Evolutionary conservation across 2,888 invertebrate genomes (phyloP).

Genomic region (Latheticus oryzae): DNA sequence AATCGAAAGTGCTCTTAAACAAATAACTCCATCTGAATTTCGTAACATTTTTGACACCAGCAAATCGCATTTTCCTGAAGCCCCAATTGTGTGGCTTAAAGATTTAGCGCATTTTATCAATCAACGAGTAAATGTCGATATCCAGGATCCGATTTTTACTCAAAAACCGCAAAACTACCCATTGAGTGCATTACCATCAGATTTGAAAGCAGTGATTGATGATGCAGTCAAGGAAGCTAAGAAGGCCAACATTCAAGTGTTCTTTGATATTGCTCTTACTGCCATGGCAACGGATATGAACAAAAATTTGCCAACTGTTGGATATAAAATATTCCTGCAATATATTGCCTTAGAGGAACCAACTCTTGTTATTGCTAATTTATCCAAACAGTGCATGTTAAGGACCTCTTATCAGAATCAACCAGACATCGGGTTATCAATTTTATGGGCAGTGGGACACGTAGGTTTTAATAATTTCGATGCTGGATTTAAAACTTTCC

Average conservation of each 20-base stretch:
- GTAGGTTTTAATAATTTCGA: conserved; percentile 74
- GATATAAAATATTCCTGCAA: conserved; percentile 79
- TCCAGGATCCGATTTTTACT: conserved; percentile 72
- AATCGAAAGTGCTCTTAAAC: conserved; percentile 73
- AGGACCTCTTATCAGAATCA: conserved; percentile 83
- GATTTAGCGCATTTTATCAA: conserved; percentile 76
- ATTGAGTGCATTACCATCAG: conserved; percentile 63
- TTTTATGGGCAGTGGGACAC: conserved; percentile 83
- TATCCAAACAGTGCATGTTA: conserved; percentile 73
- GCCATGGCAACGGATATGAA: conserved; percentile 79
- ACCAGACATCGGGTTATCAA: conserved; percentile 76
- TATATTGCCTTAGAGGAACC: conserved; percentile 76
- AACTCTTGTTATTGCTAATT: conserved; percentile 71
- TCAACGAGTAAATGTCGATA: conserved; percentile 72
- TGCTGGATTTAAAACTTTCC: conserved; percentile 79
- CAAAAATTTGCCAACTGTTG: conserved; percentile 74
- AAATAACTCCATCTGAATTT: conserved; percentile 74
- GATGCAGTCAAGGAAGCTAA: conserved; percentile 72
- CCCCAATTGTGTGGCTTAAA: conserved; percentile 79
- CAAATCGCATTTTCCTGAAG: conserved; percentile 75
- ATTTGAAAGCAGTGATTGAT: conserved; percentile 63
- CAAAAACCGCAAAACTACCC: conserved; percentile 71
- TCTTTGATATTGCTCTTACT: conserved; percentile 78
- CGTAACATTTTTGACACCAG: conserved; percentile 69
- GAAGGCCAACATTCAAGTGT: conserved; percentile 73